Evolutionary conservation across 2,113 vertebrate species (phyloP).

Genomic region (Cyphomyrus plagiostoma): DNA sequence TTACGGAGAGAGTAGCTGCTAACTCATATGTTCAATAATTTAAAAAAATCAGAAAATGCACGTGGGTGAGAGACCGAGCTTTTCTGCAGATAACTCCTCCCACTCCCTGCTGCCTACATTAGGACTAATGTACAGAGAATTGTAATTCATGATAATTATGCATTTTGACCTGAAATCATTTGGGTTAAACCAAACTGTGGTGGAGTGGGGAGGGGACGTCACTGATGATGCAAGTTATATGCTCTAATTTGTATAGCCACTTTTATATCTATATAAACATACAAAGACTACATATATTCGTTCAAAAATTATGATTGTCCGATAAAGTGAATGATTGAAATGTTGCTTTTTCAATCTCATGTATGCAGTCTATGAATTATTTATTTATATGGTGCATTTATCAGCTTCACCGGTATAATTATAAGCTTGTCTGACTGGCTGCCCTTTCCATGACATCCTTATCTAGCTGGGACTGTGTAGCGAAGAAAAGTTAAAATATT

Average conservation of each 20-base stretch:
- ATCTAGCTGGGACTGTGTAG: background rate
- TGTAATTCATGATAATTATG: background rate
- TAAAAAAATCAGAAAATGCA: background rate
- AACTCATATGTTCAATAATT: background rate
- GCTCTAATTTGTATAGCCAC: background rate
- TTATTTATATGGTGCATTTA: slow-evolving; percentile 1
- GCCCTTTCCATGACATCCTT: background rate
- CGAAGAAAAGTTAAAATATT: background rate
- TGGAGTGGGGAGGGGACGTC: background rate
- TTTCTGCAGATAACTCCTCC: background rate
- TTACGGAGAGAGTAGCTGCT: background rate
- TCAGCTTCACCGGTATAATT: background rate
- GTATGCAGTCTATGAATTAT: background rate
- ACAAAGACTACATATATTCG: background rate
- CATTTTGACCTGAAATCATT: background rate
- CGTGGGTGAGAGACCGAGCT: background rate
- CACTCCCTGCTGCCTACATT: background rate
- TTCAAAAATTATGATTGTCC: background rate
- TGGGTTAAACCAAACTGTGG: background rate
- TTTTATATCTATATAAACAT: background rate
- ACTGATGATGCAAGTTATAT: background rate
- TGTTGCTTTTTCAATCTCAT: background rate
- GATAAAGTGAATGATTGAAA: background rate
- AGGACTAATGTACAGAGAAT: background rate
- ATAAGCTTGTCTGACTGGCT: background rate